phyloP scores from a whole-genome alignment of 2,113 vertebrate genomes.

The Mus spicilegus region DNA sequence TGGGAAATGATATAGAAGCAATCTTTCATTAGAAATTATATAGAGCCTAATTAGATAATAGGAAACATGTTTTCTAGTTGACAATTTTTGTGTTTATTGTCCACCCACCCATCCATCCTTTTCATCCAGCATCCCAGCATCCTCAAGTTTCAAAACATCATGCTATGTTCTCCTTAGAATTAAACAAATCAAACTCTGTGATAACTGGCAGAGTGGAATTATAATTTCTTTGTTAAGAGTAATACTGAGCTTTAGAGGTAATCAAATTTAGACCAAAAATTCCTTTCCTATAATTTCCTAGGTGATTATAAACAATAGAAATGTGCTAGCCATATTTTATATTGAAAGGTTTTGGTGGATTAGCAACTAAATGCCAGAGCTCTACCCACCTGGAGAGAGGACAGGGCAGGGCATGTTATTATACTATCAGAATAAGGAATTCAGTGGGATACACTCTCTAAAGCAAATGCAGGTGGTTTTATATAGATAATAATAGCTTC shows the following conservation, averaged over 20 bases:
- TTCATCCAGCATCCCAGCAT: not conserved
- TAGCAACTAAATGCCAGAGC: not conserved
- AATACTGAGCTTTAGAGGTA: not conserved
- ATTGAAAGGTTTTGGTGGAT: not conserved
- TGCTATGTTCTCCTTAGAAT: not conserved
- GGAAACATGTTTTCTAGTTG: conserved; percentile 17
- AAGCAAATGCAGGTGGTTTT: not conserved
- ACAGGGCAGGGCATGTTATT: not conserved
- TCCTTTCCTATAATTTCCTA: not conserved
- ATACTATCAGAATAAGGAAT: conserved; percentile 8
- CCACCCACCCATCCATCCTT: not conserved
- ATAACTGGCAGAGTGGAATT: not conserved
- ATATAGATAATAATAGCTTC: not conserved
- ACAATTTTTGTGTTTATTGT: not conserved
- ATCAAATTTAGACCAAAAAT: conserved; percentile 26
- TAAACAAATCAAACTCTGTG: not conserved
- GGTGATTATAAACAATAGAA: not conserved
- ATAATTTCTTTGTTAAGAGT: not conserved
- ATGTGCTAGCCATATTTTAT: not conserved
- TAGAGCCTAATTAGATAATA: conserved; percentile 11
- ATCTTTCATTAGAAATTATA: not conserved
- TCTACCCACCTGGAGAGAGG: not conserved
- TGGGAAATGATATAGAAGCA: not conserved
- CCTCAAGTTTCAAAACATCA: not conserved
- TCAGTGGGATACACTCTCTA: not conserved